Conservation (phyloP, 2,113 vertebrate genomes). For the Pollachius pollachius region DNA sequence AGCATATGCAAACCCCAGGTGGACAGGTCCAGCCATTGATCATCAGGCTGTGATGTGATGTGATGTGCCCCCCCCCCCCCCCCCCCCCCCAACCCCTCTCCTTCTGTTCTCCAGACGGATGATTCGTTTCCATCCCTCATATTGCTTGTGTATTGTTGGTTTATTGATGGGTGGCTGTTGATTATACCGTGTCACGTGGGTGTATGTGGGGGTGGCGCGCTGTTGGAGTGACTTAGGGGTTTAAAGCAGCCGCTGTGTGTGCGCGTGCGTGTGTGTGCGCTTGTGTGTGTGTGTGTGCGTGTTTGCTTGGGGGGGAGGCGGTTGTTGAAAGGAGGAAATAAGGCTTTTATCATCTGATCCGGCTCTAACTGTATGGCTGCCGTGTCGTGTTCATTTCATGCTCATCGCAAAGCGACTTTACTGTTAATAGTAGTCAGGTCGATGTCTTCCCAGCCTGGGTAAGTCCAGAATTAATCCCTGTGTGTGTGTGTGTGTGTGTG, state of each 20-base stretch:
- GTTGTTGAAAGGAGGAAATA: no score
- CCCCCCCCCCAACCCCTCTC: slow-evolving; percentile 6
- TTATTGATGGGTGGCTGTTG: no score
- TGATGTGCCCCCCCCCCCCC: slow-evolving; percentile 18
- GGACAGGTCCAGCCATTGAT: slow-evolving; percentile 47
- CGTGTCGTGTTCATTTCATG: no score
- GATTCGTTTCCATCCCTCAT: slow-evolving; percentile 3
- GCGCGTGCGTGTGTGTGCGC: slow-evolving; percentile 21
- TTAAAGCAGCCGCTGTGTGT: slow-evolving; percentile 1
- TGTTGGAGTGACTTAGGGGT: slow-evolving; percentile 18
- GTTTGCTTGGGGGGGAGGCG: slow-evolving; percentile 2
- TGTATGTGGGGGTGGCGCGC: neutral
- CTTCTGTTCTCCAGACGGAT: slow-evolving; percentile 23
- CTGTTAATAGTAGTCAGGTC: no score
- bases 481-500: no score
- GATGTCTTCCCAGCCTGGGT: no score
- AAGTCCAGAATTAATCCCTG: no score
- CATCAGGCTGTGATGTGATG: slow-evolving; percentile 28
- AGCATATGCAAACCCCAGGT: slow-evolving; percentile 57
- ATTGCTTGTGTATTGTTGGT: no score
- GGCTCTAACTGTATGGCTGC: no score
- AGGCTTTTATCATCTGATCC: no score
- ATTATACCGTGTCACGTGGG: no score
- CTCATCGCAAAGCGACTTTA: no score
- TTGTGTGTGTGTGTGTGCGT: slow-evolving; percentile 14